These are phyloP conservation scores for Dasyurus viverrinus DNA, from an alignment of 2,113 vertebrate genomes.

Conservation along the genomic window DNA sequence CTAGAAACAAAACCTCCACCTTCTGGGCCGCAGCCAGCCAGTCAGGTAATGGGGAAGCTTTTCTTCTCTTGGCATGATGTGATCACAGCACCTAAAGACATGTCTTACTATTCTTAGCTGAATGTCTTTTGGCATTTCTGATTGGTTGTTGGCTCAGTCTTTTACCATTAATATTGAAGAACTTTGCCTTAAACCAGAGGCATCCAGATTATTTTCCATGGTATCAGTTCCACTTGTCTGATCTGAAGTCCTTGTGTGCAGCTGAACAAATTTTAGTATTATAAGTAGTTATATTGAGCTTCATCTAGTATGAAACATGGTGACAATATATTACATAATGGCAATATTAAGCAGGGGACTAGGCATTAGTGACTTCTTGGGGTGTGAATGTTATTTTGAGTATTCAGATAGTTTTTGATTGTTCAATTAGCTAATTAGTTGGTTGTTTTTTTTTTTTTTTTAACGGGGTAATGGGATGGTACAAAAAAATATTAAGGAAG, in stretches of 20 bases:
- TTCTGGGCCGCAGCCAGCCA: constrained; percentile 88
- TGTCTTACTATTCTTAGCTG: constrained; percentile 30
- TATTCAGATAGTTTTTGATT: background rate
- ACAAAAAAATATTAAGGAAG: background rate
- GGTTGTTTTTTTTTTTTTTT: background rate
- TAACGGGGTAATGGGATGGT: background rate
- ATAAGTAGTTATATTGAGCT: background rate
- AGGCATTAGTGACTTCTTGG: background rate
- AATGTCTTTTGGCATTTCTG: constrained; percentile 20
- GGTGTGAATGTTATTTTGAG: background rate
- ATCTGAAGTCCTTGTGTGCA: background rate
- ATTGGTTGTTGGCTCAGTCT: constrained; percentile 39
- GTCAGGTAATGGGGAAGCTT: constrained; percentile 87
- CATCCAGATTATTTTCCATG: background rate
- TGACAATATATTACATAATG: background rate
- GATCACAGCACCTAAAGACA: background rate
- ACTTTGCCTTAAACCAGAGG: background rate
- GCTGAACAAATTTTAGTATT: background rate
- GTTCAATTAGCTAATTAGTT: background rate
- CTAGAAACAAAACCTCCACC: constrained; percentile 92
- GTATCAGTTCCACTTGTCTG: background rate
- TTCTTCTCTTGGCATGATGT: constrained; percentile 7
- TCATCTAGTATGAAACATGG: background rate
- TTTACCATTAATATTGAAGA: constrained; percentile 56
- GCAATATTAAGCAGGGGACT: background rate